Evolutionary conservation across 2,888 invertebrate species (phyloP), one percentile per base, ranked within the genome.

Genomic region (Mimumesa dahlbomi): DNA sequence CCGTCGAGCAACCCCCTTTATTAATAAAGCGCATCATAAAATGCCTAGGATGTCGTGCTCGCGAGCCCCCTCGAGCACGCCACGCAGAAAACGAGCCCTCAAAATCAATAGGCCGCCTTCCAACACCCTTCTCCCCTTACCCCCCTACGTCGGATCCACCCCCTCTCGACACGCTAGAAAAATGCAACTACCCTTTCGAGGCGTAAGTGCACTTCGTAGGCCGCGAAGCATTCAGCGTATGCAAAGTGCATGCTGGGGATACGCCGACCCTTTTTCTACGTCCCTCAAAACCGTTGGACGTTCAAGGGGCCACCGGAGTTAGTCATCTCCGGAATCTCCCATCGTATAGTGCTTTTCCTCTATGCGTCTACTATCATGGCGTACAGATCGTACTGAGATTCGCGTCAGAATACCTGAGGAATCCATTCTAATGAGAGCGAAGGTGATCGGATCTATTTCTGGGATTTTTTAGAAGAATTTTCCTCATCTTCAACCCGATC

Each of bases 61-160:
- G 54, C 21, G 29, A 50, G 42, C 45, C 16, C 53, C 52, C 54
- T 46, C 36, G 62, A 46, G 45, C 63, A 57, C 22, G 34, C 56
- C 53, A 53, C 25, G 72, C 38, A 72, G 67, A 67, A 77, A 79
- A 75, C 65, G 75, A 67, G 72, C 73, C 75, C 70, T 83, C 70
- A 79, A 82, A 85, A 85, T 84, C 85, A 77, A 85, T 85, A 85
- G 76, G 54, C 64, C 70, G 69, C 63, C 69, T 59, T 40, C 56
- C 18, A 42, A 18, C 72, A 50, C 21, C 40, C 59, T 53, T 52
- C 38, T 54, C 61, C 56, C 68, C 73, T 70, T 40, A 22, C 13
- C 38, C 45, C 57, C 49, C 50, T n/a, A 11, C 49, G 38, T 48
- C 54, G 38, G 58, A 65, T 58, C 22, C 64, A 43, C 19, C 48